Evolutionary conservation across 2,113 vertebrate genomes (phyloP), one percentile per base, ranked within the genome.

Genomic region (Prinia subflava): DNA sequence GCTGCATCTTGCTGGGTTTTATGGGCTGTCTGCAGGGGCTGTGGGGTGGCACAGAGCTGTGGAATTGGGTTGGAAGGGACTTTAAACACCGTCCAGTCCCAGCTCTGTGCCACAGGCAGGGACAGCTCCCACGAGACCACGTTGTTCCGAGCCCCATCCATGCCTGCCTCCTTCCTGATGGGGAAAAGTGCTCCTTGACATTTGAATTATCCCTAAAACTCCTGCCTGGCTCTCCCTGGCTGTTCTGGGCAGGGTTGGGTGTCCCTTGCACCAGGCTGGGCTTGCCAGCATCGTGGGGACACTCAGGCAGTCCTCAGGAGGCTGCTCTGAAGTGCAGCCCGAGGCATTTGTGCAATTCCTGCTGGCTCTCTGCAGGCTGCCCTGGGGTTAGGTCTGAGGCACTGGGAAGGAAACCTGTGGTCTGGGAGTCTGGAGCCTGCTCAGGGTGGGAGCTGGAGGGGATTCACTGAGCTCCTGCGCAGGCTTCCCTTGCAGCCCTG

Each of bases 241-340:
- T 86, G 30, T 39, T 82, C 15, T 15, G 17, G 63, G 60, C 27
- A 23, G 37, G 24, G 25, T 3, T 23, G 11, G 23, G 31, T 57
- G 62, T 25, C 33, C 44, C 35, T 39, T 9, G 24, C 7, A 7
- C 7, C 5, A 2, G 79, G 59, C 47, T 59, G 1, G n/a, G 21
- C 8, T 53, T 20, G 24, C 1, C 56, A 50, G 9, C 15, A 25
- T 7, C 21, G 5, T 0, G 0, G 9, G 39, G 42, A 6, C 27
- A 59, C n/a, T 7, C 39, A 15, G 60, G n/a, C 69, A 27, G 1
- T 3, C 0, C 13, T 15, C 0, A 2, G 8, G 35, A 52, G 13
- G 27, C 12, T 22, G 68, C 50, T 83, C 71, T 62, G 30, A 68
- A 62, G 63, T 0, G 11, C 68, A 64, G 25, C 52, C 52, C 69